Evolutionary conservation across 2,888 invertebrate species (phyloP), one percentile per base, ranked within the genome.

Genomic region (Hofmannophila pseudospretella): DNA sequence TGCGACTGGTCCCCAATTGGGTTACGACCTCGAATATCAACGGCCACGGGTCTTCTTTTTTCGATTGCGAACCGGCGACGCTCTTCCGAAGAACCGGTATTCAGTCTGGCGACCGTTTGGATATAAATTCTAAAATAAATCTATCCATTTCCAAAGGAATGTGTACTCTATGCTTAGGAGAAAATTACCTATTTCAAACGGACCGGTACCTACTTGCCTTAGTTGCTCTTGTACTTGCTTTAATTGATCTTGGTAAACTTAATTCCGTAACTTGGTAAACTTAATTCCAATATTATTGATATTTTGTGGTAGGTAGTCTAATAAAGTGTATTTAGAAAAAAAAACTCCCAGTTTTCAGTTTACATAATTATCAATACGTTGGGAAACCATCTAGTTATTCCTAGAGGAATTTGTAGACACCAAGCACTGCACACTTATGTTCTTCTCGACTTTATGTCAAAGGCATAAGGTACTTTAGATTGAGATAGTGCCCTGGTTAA

Each of bases 1-100:
- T 70, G 71, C 51, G 58, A 74, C 79, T 79, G 81, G 79, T 76
- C 77, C 55, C 65, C 78, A 84, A 74, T 81, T 85, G 74, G 85
- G 84, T 80, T 79, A 64, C 66, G 80, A 71, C 82, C 82, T 81
- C 82, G 78, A 81, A 81, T 73, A 66, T 68, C 67, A 63, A 65
- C 65, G 56, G 63, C 59, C 67, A 53, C 64, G 60, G 66, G 58
- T 69, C 71, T 71, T 78, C 73, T 73, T 77, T 67, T 67, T 67
- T 65, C 58, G 58, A 51, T 50, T 54, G 53, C 51, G 44, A 54
- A 49, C 52, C 52, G 50, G 46, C 29, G 34, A 37, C 36, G 39
- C 39, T 52, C 54, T 53, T 47, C 46, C 50, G 41, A 31, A 34
- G 49, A 60, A 66, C 71, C 65, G 67, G 65, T 67, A 58, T 27